Evolutionary conservation across 2,797 vertebrate species (phyloP), one percentile per base, ranked within the genome.

Genomic region (Sorex maritimensis): DNA sequence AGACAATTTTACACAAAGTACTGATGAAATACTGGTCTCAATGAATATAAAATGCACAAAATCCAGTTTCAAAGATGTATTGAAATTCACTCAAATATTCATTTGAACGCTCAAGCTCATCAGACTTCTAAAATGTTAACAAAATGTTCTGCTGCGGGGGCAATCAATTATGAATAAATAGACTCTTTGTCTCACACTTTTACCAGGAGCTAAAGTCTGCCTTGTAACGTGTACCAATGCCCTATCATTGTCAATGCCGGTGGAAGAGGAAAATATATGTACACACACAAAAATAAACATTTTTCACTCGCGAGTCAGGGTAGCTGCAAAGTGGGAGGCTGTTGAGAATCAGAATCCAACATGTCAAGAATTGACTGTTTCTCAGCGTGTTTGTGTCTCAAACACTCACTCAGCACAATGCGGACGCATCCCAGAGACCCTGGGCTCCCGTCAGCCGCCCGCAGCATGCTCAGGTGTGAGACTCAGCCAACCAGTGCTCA

Each of bases 61-160:
- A 83, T 9, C 91, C 34, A 84, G 75, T 69, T 87, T 44, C 23
- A 83, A 88, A 83, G 17, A 28, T 38, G 79, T 41, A 88, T 7
- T 46, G 1, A 92, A 93, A 78, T 63, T 88, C 13, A 63, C 2
- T 88, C 11, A 88, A 93, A 34, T 86, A 94, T 68, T 75, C 21
- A 88, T 74, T 75, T 90, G 44, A 94, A 86, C 44, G 52, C 30
- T 86, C 72, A 92, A 34, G 8, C 5, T 68, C 21, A 58, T 84
- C 8, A 52, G 15, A 67, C 68, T 85, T 79, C 41, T 84, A 69
- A 67, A 91, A 92, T 79, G 46, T 8, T 82, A 85, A 87, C 34
- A 86, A 91, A 81, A 41, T 49, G 52, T 67, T 86, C 73, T 26
- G 5, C 10, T 80, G 34, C 3, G 61, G 24, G 24, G 24, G 21